Evolutionary conservation across 2,113 vertebrate species (phyloP), one percentile per base, ranked within the genome.

Genomic region (Toxotes chatareus): DNA sequence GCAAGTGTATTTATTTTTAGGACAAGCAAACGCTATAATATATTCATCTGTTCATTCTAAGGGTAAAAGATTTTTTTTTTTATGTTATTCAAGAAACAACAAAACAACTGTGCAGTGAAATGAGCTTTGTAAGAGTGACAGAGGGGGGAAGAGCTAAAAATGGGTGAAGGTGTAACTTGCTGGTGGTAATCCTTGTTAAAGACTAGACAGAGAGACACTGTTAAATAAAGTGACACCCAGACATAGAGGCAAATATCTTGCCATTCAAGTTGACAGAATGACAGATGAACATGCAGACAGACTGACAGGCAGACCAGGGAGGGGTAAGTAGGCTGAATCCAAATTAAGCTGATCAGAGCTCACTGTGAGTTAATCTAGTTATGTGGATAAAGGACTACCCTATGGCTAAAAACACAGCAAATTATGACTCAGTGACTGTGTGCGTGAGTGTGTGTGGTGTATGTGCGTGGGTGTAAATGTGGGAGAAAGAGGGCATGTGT

Each of bases 301-400:
- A 89, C 73, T 83, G 88, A 81, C 61, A 73, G 80, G 19, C 49
- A 72, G 71, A 73, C 5, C 73, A 79, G 82, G 80, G 85, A 80
- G 79, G 84, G 73, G 79, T 83, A 90, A 90, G 88, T 78, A 86
- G 89, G 89, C 80, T 87, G 89, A 79, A 87, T 91, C 86, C 87
- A 94, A 92, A 91, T 91, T 90, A 91, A 91, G 91, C 87, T 87
- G 92, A 93, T 94, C 87, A 80, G 83, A 89, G 87, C 93, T 90
- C 88, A 75, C 84, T 83, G 86, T 85, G 87, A 92, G 80, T 85
- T 92, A 90, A 93, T 94, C 93, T 93, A 89, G 91, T 94, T 94
- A 93, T 90, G 82, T 88, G 91, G 89, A 91, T 93, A 93, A 93
- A 94, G 84, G 85, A 88, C 86, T 88, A 88, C 88, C 93, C 93